Evolutionary conservation across 92 coral and sea anemone genomes (phyloP).

Genomic region (Muricea muricata): DNA sequence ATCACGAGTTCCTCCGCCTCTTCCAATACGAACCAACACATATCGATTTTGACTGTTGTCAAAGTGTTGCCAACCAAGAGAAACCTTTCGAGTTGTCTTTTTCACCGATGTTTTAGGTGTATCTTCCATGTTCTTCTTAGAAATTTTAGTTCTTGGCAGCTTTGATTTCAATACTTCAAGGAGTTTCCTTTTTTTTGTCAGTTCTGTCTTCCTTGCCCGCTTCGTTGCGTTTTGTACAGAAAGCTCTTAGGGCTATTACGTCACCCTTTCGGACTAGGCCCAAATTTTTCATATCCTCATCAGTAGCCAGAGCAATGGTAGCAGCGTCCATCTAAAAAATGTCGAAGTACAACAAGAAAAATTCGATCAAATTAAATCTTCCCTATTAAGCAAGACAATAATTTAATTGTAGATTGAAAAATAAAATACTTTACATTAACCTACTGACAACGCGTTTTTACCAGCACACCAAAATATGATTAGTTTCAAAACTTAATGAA

Average conservation of each 20-base stretch:
- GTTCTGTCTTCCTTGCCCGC: not conserved
- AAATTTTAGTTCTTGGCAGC: not conserved
- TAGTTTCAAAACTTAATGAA: no score
- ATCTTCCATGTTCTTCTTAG: not conserved
- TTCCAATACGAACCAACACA: constrained; percentile 42
- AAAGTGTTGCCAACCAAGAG: constrained; percentile 59
- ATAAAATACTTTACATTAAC: no score
- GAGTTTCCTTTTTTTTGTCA: constrained; percentile 4
- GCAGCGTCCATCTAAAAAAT: not conserved
- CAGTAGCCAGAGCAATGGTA: not conserved
- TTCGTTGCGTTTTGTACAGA: not conserved
- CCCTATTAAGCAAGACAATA: no score
- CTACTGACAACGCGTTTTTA: no score
- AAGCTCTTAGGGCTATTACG: constrained; percentile 3
- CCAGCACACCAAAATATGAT: no score
- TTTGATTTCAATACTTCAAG: not conserved
- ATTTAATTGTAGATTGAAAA: no score
- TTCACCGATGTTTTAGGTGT: not conserved
- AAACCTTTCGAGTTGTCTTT: constrained; percentile 35
- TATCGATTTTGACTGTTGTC: constrained; percentile 33
- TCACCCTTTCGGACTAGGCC: not conserved
- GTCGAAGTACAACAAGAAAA: not conserved
- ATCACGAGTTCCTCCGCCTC: constrained; percentile 65
- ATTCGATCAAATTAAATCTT: no score
- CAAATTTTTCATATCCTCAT: not conserved